phyloP scores from a whole-genome alignment of 2,797 vertebrate genomes.

The Eurystomus glaucurus region DNA sequence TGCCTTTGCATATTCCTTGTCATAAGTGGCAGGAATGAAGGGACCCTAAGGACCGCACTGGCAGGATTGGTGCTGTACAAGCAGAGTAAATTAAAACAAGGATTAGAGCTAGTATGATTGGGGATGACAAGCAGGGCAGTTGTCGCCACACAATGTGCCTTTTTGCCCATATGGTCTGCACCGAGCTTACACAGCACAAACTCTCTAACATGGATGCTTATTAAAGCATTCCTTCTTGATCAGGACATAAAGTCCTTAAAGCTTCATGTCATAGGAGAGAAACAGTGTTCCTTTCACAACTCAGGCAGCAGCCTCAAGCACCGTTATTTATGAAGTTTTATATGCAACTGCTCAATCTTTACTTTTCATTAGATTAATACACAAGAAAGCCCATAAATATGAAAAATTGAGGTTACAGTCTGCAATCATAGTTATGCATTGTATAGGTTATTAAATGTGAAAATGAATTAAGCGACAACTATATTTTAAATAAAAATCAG shows the following conservation, averaged over 20 bases:
- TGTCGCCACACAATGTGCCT: slow-evolving; percentile 85
- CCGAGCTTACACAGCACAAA: slow-evolving; percentile 83
- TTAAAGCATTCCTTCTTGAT: slow-evolving; percentile 81
- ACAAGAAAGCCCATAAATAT: neutral
- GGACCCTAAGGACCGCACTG: slow-evolving; percentile 93
- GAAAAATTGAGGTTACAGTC: slow-evolving; percentile 5
- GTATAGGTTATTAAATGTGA: neutral
- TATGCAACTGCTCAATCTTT: neutral
- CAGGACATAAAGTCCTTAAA: slow-evolving; percentile 77
- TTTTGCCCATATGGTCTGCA: slow-evolving; percentile 93
- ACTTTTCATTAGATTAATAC: slow-evolving; percentile 26
- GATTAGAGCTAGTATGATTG: slow-evolving; percentile 93
- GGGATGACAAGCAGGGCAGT: slow-evolving; percentile 93
- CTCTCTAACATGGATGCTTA: slow-evolving; percentile 81
- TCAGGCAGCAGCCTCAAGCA: slow-evolving; percentile 50
- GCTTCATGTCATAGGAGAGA: slow-evolving; percentile 63
- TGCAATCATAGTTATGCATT: neutral
- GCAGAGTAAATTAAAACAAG: slow-evolving; percentile 97
- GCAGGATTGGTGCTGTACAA: slow-evolving; percentile 89
- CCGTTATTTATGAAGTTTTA: slow-evolving; percentile 47
- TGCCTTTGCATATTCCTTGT: slow-evolving; percentile 97
- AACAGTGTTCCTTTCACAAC: slow-evolving; percentile 55
- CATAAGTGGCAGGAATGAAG: slow-evolving; percentile 93
- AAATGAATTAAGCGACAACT: neutral
- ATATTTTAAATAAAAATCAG: slow-evolving; percentile 29